Conservation (phyloP, 2,113 vertebrate species). For the Butastur rufipennis region DNA sequence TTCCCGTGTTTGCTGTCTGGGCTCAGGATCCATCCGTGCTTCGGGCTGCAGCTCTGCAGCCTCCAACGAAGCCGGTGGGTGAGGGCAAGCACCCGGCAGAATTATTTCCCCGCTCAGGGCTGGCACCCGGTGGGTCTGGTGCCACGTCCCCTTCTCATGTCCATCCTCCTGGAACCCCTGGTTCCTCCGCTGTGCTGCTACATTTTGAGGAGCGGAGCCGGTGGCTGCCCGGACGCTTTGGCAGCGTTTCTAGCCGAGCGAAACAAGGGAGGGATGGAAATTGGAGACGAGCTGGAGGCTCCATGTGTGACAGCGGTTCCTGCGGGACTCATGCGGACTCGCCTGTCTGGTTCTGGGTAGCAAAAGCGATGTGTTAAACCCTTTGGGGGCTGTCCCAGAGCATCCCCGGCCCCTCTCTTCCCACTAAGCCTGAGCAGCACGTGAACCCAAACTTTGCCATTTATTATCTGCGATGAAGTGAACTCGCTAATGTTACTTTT, state of each 20-base stretch:
- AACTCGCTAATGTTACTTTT: neutral
- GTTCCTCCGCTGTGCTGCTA: rapidly evolving
- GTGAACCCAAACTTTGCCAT: neutral
- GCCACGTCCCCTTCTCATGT: neutral
- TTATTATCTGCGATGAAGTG: neutral
- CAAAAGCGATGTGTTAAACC: neutral
- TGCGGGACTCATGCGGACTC: neutral
- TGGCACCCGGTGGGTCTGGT: rapidly evolving
- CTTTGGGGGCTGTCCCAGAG: neutral
- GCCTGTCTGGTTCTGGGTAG: neutral
- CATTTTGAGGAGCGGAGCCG: neutral
- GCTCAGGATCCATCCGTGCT: neutral
- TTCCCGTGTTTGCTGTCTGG: constrained; percentile 12
- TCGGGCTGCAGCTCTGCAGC: neutral
- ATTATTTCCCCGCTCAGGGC: neutral
- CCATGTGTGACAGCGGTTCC: neutral
- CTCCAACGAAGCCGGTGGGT: rapidly evolving
- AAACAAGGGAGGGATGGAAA: neutral
- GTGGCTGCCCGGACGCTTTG: rapidly evolving
- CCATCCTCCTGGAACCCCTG: neutral
- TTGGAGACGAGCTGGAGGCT: neutral
- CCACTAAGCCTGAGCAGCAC: neutral
- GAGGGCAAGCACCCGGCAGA: neutral
- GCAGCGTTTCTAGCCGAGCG: neutral
- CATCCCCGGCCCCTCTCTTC: neutral